These are phyloP conservation scores for Anas capensis DNA, from an alignment of 2,797 vertebrate genomes.

Conservation along the genomic window DNA sequence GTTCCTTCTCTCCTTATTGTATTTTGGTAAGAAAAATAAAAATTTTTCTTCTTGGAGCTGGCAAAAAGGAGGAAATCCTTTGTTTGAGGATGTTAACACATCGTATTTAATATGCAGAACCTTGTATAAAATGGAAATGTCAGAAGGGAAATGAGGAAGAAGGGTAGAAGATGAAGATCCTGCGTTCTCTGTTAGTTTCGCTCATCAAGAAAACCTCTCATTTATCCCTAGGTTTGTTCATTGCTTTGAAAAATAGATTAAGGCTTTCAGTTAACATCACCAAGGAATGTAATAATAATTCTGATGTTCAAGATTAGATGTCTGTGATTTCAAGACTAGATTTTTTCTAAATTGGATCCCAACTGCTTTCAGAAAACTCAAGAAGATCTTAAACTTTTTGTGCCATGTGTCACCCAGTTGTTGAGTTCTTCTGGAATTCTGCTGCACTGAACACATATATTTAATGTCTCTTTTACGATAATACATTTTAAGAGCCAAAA, in stretches of 20 bases:
- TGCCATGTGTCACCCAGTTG: neutral
- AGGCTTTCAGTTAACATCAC: neutral
- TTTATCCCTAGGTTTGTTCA: neutral
- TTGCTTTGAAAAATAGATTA: neutral
- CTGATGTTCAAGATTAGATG: neutral
- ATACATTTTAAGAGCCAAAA: neutral
- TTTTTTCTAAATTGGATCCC: neutral
- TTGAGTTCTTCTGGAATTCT: neutral
- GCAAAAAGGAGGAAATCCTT: neutral
- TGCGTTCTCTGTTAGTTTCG: neutral
- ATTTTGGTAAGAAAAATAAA: neutral
- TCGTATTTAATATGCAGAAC: neutral
- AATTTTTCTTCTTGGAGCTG: neutral
- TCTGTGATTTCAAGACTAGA: neutral
- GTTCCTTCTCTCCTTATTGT: neutral
- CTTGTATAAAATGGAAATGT: neutral
- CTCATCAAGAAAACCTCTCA: neutral
- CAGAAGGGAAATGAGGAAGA: neutral
- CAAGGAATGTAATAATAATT: neutral
- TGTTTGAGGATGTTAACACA: neutral
- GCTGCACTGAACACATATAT: neutral
- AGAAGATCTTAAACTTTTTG: neutral
- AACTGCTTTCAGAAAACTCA: neutral
- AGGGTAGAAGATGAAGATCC: neutral
- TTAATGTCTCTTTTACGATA: conserved; percentile 8